phyloP scores from a whole-genome alignment of 2,113 vertebrate species.

The Origma solitaria region DNA sequence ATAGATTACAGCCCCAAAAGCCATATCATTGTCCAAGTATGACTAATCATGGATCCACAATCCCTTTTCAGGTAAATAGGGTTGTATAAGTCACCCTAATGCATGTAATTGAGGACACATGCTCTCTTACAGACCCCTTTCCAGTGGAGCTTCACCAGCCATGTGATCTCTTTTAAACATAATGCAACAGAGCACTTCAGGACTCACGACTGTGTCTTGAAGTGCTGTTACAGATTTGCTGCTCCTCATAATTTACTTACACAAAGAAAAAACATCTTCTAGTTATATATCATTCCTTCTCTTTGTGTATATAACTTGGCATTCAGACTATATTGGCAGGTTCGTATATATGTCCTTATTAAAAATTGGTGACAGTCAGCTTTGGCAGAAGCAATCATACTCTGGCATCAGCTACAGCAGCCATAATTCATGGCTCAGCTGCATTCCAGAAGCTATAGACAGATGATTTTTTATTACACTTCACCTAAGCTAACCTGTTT shows the following conservation, averaged over 20 bases:
- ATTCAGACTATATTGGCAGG: neutral
- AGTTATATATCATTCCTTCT: neutral
- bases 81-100: neutral
- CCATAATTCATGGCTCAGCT: neutral
- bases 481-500: neutral
- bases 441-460: neutral
- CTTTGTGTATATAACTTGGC: rapidly evolving
- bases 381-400: neutral
- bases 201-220: neutral
- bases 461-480: neutral
- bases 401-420: neutral
- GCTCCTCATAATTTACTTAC: neutral
- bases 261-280: neutral
- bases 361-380: neutral
- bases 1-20: neutral
- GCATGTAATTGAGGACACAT: neutral
- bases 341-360: rapidly evolving
- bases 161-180: neutral
- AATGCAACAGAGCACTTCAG: neutral
- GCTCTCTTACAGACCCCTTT: neutral
- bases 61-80: neutral
- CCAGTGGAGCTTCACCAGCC: neutral
- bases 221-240: neutral
- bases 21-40: neutral
- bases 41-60: neutral